These are phyloP conservation scores for Stegophylla sp. DNA, from an alignment of 2,888 invertebrate species.

Conservation along the genomic window DNA sequence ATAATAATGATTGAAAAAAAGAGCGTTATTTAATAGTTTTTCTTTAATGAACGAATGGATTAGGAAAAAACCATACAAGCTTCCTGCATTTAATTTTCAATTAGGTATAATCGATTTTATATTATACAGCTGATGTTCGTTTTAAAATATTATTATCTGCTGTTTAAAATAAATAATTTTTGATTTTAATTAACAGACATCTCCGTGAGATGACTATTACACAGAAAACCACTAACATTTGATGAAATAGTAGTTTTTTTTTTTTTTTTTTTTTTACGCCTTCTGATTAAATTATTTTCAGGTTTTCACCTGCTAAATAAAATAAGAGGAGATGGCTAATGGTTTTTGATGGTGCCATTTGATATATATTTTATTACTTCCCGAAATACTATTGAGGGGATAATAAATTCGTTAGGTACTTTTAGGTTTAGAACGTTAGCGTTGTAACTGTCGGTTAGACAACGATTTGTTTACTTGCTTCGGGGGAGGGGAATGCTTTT, in stretches of 20 bases:
- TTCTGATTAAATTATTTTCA: slow-evolving; percentile 25
- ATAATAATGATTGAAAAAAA: neutral
- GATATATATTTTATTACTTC: slow-evolving; percentile 5
- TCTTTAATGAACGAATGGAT: neutral
- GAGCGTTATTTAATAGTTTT: slow-evolving; percentile 1
- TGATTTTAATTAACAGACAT: neutral
- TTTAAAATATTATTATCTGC: slow-evolving; percentile 4
- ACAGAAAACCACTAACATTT: neutral
- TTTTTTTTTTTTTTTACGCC: neutral
- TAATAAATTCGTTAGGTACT: neutral
- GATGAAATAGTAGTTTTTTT: neutral
- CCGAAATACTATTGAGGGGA: neutral
- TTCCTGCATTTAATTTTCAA: slow-evolving; percentile 22
- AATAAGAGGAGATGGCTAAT: neutral
- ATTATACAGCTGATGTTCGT: slow-evolving; percentile 3
- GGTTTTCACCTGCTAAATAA: slow-evolving; percentile 12
- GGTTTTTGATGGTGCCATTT: neutral
- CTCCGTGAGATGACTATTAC: neutral
- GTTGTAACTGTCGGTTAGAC: neutral
- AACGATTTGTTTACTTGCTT: neutral
- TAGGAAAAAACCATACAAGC: neutral
- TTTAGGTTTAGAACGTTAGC: too few relatives aligned
- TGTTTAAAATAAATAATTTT: slow-evolving; percentile 7
- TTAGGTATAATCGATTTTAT: too few relatives aligned
- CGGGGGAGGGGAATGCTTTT: neutral